These are phyloP conservation scores for Pipistrellus nathusii DNA, from an alignment of 2,797 vertebrate genomes.

Conservation along the genomic window DNA sequence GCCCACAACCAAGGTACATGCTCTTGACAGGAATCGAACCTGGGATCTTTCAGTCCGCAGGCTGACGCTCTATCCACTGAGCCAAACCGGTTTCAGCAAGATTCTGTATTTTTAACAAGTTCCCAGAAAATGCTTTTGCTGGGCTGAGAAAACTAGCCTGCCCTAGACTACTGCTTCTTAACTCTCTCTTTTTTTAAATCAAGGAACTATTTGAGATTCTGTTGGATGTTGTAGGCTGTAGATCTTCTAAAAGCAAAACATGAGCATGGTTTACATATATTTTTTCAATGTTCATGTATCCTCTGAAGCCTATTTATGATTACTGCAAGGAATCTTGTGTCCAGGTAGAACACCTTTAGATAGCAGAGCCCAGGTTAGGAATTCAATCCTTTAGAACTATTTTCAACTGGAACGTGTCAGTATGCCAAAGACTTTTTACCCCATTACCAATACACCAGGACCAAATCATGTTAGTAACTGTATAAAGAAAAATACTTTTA, in stretches of 20 bases:
- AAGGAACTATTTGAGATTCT: not conserved
- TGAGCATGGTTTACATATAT: not conserved
- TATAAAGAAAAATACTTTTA: not conserved
- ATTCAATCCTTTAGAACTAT: not conserved
- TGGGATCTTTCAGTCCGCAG: too few species aligned
- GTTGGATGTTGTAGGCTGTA: not conserved
- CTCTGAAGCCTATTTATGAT: not conserved
- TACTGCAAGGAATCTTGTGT: not conserved
- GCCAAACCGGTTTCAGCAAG: too few species aligned
- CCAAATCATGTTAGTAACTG: not conserved
- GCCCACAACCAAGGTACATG: too few species aligned
- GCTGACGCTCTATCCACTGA: too few species aligned
- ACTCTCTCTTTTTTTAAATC: not conserved
- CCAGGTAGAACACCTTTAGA: not conserved
- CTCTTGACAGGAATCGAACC: too few species aligned
- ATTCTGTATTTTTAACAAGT: too few species aligned
- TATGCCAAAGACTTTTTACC: not conserved
- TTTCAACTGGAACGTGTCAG: not conserved
- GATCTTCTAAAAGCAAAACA: not conserved
- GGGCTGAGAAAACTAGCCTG: too few species aligned
- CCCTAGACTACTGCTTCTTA: too few species aligned
- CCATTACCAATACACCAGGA: not conserved
- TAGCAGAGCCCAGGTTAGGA: not conserved
- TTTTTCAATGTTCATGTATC: slow-evolving; percentile 2
- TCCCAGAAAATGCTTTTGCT: too few species aligned